Evolutionary conservation across 2,113 vertebrate genomes (phyloP).

Genomic region (Hippotragus niger): DNA sequence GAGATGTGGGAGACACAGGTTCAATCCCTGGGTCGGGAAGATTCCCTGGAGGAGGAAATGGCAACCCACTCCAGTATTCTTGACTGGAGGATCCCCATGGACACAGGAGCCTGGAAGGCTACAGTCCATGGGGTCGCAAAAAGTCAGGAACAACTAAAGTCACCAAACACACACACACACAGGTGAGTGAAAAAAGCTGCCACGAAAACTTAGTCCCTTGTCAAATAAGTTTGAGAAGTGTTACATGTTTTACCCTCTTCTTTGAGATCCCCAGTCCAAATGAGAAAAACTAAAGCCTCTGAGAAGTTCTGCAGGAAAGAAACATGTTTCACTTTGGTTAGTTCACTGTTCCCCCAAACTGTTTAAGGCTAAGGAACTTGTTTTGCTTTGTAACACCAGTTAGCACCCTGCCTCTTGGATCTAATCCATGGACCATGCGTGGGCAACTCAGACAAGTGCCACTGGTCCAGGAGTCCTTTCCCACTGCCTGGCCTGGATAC

Average conservation of each 20-base stretch:
- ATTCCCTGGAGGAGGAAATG: not conserved
- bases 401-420: no score
- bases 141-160: not conserved
- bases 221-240: not conserved
- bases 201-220: fast-evolving
- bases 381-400: not conserved
- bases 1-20: not conserved
- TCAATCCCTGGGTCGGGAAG: not conserved
- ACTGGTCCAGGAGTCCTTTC: not conserved
- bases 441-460: not conserved
- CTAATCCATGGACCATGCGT: fast-evolving
- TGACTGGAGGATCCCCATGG: not conserved
- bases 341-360: not conserved
- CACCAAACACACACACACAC: not conserved
- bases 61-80: not conserved
- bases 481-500: not conserved
- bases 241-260: not conserved
- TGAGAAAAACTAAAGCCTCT: not conserved
- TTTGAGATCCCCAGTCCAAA: not conserved
- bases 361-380: not conserved
- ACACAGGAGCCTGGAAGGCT: not conserved
- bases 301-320: not conserved
- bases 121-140: not conserved
- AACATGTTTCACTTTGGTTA: not conserved
- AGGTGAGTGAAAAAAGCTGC: not conserved